Base-by-base conservation (phyloP, 2,113 vertebrate species). In the Crotophaga sulcirostris region DNA sequence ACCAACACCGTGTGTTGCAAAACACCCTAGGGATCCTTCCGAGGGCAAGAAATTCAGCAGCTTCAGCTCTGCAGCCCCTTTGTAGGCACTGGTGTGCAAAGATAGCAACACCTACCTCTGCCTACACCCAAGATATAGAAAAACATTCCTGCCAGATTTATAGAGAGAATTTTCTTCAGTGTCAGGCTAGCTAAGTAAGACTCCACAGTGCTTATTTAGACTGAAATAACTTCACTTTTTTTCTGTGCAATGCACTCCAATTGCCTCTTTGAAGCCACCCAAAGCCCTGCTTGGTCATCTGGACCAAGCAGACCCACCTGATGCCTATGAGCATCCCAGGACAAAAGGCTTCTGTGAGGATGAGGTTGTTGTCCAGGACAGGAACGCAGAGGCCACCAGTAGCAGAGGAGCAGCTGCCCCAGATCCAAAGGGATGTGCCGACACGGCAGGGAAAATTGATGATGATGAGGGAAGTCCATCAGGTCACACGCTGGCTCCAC, bases 391-490 rank as follows among this genome's bases (percentile, higher is more conserved):
- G 83, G 91, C 92, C 86, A 90, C 89, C 52, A 76, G 91, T 8
- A 6, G 51, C 90, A 89, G 90, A 96, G 60, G 55, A 60, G 75
- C 96, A 97, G 95, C 94, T 94, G 96, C 87, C 80, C 85, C 34
- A 13, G 64, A 77, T 93, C 94, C 69, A 60, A 94, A 94, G 33
- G 69, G 92, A 94, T 64, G 54, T 58, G 10, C 86, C 47, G 3
- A 45, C 86, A 81, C 2, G 0, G 34, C 14, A 3, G 75, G 59
- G 85, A 90, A 94, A 97, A 97, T 97, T 97, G 91, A 97, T 97
- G 96, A 49, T 94, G 97, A 96, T 96, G 97, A 95, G 91, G 72
- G 42, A 91, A 94, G 89, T 96, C 92, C 93, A 96, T 94, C 93
- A 92, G 87, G 84, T 84, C 45, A 64, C 28, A 4, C 28, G 23